Conservation (phyloP, 2,113 vertebrate genomes). For the Hypanus sabinus region DNA sequence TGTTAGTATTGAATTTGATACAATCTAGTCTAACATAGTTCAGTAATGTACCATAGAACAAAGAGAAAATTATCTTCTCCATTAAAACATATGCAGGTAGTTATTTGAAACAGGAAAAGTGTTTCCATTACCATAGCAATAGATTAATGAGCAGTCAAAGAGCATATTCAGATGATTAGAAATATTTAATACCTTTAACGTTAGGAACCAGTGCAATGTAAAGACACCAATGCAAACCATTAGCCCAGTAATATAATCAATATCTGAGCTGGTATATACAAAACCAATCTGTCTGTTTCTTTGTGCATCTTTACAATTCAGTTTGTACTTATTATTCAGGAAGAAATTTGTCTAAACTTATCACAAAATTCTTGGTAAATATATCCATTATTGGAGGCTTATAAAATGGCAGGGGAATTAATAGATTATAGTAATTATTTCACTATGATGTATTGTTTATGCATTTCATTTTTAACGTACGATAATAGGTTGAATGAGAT, state of each 20-base stretch:
- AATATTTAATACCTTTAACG: not conserved
- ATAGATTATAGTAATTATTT: not conserved
- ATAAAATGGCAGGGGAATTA: not conserved
- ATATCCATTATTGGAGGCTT: not conserved
- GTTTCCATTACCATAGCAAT: not conserved
- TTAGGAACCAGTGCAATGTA: not conserved
- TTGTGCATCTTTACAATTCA: not conserved
- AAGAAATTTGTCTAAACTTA: not conserved
- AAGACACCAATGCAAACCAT: not conserved
- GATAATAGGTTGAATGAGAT: not conserved
- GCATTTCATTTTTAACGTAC: not conserved
- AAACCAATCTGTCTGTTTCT: not conserved
- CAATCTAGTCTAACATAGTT: not conserved
- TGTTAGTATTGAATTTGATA: not conserved
- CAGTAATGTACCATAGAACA: not conserved
- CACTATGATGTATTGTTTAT: not conserved
- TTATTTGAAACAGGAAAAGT: not conserved
- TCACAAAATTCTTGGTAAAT: not conserved
- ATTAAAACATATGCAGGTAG: not conserved
- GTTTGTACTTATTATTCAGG: not conserved
- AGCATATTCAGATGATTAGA: not conserved
- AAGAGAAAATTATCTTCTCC: not conserved
- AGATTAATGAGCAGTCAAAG: not conserved
- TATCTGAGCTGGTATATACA: not conserved
- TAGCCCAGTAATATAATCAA: not conserved